Evolutionary conservation across 2,888 invertebrate genomes (phyloP), one percentile per base, ranked within the genome.

Genomic region (Proisotoma minuta): DNA sequence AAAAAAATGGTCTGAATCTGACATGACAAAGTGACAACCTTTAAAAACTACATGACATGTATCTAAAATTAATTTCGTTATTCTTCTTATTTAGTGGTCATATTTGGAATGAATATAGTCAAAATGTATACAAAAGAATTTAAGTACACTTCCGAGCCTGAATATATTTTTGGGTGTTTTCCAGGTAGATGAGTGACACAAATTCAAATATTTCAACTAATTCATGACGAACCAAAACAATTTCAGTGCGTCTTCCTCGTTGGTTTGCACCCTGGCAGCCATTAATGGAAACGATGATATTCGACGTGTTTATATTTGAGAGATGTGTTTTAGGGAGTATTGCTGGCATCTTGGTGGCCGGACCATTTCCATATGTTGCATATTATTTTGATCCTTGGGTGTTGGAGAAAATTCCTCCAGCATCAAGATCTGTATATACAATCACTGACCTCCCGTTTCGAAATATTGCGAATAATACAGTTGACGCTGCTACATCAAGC

Each of bases 81-180:
- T 15, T 10, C 34, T 34, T 34, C 15, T 15, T 15, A 34, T 18
- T 5, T 18, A 47, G 47, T 47, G 47, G 20, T 47, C 5, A 18
- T n/a, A 5, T 47, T 47, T 18, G 47, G 5, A 8, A 5, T 47
- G 5, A 10, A 18, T 10, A 18, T 47, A 5, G 47, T 47, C 10
- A 18, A 5, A n/a, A 47, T 47, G 5, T 47, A 5, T 18, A 47
- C 20, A 5, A 47, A 47, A 47, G 59, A 23, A 15, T 10, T 18
- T 10, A 49, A 34, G 34, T 8, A 23, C 26, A 47, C 5, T 47
- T 8, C 3, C 22, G 63, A 59, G 3, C 69, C 66, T 1, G 60
- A 47, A 22, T 40, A 67, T 1, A 40, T 69, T 1, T 61, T 67
- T 28, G 69, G 69, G 1, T 65, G 66, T 29, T 48, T 61, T n/a